Evolutionary conservation across 53 echinoderm and acorn worm species (phyloP), one percentile per base, ranked within the genome.

Genomic region (Paracentrotus lividus): DNA sequence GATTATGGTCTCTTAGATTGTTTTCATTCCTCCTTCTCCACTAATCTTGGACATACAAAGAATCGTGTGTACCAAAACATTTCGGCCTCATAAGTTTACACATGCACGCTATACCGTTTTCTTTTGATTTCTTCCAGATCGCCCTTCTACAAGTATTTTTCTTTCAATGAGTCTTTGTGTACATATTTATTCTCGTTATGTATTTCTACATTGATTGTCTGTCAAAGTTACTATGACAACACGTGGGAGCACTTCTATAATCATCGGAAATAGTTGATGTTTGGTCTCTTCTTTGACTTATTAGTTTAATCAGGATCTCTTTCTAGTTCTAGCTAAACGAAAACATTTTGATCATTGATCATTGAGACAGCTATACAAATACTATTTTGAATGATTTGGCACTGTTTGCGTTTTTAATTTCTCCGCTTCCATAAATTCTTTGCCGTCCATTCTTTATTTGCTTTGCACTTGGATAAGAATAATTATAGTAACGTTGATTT

Each of bases 371-470:
- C 49, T 45, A 81, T 81, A 45, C 81, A 81, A 81, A 81, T 81
- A 81, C 44, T 45, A 27, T 81, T n/a, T 81, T 86, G 86, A 56
- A 86, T 86, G 86, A 86, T 86, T 86, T 55, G 56, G 86, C 56
- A 86, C 56, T 86, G 86, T 56, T 86, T 86, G 86, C 86, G 21
- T 52, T 56, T 13, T 55, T 86, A 86, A 86, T 86, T 86, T 56
- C 8, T 36, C 33, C 34, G 86, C 56, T 56, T 86, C 86, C 47
- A 81, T 27, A 47, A 81, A 81, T 81, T 81, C 81, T 81, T 81
- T 6, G 26, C 42, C 45, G 49, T 47, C 81, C 81, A 44, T n/a
- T 49, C 81, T 81, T 81, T 81, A 81, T 81, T 81, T 81, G 47
- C 81, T 47, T 81, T 81, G 81, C 81, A 24, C 81, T 81, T 27